Evolutionary conservation across 2,797 vertebrate species (phyloP).

Genomic region (Hippoglossus hippoglossus): DNA sequence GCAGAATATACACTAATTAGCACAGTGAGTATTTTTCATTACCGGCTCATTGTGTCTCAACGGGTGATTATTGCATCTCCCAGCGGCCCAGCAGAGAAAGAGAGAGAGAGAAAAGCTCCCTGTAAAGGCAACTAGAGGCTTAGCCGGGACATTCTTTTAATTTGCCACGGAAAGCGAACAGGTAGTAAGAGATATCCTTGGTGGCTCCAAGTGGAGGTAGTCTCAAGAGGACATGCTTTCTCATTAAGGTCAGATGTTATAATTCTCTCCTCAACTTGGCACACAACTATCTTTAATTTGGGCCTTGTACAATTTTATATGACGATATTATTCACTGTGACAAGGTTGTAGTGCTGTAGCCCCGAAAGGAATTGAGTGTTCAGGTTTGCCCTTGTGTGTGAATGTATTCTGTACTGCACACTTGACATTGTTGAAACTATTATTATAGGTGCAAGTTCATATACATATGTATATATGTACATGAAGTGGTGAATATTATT

Average conservation of each 20-base stretch:
- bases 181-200: conserved; percentile 48
- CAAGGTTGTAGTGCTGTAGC: conserved; percentile 17
- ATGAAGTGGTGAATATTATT: not conserved
- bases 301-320: conserved; percentile 27
- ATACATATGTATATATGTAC: not conserved
- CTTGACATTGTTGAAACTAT: not conserved
- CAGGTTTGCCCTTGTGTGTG: not conserved
- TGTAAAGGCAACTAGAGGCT: conserved; percentile 52
- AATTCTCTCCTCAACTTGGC: conserved; percentile 48
- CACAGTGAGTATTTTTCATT: conserved; percentile 53
- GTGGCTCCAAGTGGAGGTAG: conserved; percentile 48
- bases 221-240: conserved; percentile 48
- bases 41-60: conserved; percentile 66
- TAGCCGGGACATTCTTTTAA: conserved; percentile 51
- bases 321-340: conserved; percentile 28
- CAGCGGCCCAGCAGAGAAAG: conserved; percentile 32
- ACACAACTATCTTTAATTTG: conserved; percentile 42
- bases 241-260: conserved; percentile 64
- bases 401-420: not conserved
- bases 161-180: conserved; percentile 58
- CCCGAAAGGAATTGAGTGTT: conserved; percentile 1
- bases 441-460: no score
- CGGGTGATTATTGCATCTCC: conserved; percentile 62
- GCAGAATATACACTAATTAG: conserved; percentile 74
- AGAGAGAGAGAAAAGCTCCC: conserved; percentile 46